These are phyloP conservation scores for Enteromius treurensis DNA, from an alignment of 2,797 vertebrate genomes.

Conservation along the genomic window DNA sequence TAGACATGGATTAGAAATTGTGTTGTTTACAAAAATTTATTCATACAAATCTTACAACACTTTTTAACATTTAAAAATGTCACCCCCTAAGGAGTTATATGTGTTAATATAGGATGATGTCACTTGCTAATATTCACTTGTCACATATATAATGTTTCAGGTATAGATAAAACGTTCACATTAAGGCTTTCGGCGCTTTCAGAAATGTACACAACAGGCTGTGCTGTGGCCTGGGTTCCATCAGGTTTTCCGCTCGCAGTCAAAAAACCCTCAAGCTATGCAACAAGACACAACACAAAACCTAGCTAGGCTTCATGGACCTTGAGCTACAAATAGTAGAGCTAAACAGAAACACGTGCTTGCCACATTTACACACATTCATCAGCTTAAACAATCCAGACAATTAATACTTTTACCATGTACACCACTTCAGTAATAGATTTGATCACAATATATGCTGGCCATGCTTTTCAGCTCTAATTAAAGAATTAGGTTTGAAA, in stretches of 20 bases:
- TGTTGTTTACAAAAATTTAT: conserved; percentile 99
- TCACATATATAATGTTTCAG: conserved; percentile 76
- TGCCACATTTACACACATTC: conserved; percentile 68
- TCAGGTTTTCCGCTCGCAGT: conserved; percentile 83
- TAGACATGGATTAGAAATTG: conserved; percentile 88
- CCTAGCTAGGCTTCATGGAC: conserved; percentile 54
- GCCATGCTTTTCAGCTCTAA: conserved; percentile 81
- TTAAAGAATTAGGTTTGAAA: conserved; percentile 72
- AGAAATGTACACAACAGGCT: conserved; percentile 86
- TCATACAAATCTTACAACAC: conserved; percentile 99
- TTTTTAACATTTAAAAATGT: conserved; percentile 96
- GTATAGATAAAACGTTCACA: conserved; percentile 76
- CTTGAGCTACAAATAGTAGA: conserved; percentile 55
- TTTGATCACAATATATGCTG: conserved; percentile 62
- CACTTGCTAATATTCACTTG: conserved; percentile 81
- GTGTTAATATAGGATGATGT: conserved; percentile 82
- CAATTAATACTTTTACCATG: conserved; percentile 63
- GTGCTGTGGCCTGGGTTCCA: conserved; percentile 76
- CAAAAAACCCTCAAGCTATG: conserved; percentile 77
- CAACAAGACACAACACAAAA: conserved; percentile 77
- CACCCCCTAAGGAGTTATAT: conserved; percentile 88
- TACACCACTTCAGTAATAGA: conserved; percentile 62
- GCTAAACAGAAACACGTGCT: conserved; percentile 71
- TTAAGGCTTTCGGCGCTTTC: conserved; percentile 97
- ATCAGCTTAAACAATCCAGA: conserved; percentile 62